These are phyloP conservation scores for Cepaea nemoralis DNA, from an alignment of 1,140 invertebrate species.

Conservation along the genomic window DNA sequence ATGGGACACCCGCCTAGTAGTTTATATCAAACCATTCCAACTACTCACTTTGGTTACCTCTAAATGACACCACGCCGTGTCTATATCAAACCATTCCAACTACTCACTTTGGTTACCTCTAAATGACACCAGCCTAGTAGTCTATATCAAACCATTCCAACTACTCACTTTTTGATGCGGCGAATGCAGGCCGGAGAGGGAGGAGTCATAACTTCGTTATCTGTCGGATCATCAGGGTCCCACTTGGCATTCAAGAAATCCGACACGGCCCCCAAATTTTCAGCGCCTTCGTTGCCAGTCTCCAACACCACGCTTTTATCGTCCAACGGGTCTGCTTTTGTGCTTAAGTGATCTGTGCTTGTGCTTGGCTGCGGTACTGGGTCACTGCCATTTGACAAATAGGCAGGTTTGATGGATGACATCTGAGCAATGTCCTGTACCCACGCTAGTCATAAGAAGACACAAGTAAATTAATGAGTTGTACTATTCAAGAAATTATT, in stretches of 20 bases:
- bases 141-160: no score
- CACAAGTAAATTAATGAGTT: no score
- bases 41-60: no score
- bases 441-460: no score
- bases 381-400: not conserved
- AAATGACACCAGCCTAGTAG: no score
- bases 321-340: not conserved
- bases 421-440: not conserved
- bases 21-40: no score
- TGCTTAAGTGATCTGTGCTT: not conserved
- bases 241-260: slow-evolving; percentile 39
- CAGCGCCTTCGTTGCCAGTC: not conserved
- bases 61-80: no score
- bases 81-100: no score
- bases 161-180: slow-evolving; percentile 40
- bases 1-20: no score
- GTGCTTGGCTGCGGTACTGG: not conserved
- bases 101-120: no score
- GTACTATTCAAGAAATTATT: no score
- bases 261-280: slow-evolving; percentile 5
- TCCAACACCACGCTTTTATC: not conserved
- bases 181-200: slow-evolving; percentile 35
- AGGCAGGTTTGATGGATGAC: not conserved
- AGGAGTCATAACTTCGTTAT: slow-evolving; percentile 17
- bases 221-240: slow-evolving; percentile 35